Evolutionary conservation across 92 coral and sea anemone species (phyloP), one percentile per base, ranked within the genome.

Genomic region (Palythoa grandiflora): DNA sequence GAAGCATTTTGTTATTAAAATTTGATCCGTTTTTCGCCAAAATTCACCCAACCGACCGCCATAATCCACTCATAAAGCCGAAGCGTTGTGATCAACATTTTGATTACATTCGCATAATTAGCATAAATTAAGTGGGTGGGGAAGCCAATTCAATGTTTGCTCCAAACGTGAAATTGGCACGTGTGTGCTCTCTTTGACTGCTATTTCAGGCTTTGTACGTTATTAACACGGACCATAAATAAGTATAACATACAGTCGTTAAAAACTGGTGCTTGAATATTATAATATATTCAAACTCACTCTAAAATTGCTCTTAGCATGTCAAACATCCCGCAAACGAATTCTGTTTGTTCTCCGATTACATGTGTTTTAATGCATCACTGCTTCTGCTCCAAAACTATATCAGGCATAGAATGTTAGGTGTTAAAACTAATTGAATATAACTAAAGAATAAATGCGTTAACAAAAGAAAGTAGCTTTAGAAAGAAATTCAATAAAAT

Each of bases 1-100:
- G 96, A 21, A 97, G 94, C 97, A 77, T 85, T 81, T 80, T 90
- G 55, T 57, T 54, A 80, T 38, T 38, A 59, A 38, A 17, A n/a
- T 73, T 9, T 20, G 60, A 38, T 59, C 44, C 59, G 55, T 76
- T 73, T 73, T 44, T 73, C 66, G 16, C 37, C 66, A 9, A 83
- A 75, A 38, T 28, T 75, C 54, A 77, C 68, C 73, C 90, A 86
- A 85, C 89, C 84, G 92, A 85, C 89, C 84, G 92, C 87, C 85
- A 44, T 71, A 48, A 54, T 78, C 10, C 48, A 80, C 86, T 80
- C 20, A 80, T 80, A 60, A 63, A 11, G 3, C 35, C 16, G 59
- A 63, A 80, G 86, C 74, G 65, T 66, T 80, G 63, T 80, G 86
- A 60, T 80, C 60, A 70, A 70, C 36, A 10, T 70, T 70, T 35